Percentiles rank a stretch among this genome's conserved stretches.
These are phyloP conservation scores for Eubucco bourcierii DNA, from an alignment of 2,113 vertebrate genomes.

Conservation along the genomic window DNA sequence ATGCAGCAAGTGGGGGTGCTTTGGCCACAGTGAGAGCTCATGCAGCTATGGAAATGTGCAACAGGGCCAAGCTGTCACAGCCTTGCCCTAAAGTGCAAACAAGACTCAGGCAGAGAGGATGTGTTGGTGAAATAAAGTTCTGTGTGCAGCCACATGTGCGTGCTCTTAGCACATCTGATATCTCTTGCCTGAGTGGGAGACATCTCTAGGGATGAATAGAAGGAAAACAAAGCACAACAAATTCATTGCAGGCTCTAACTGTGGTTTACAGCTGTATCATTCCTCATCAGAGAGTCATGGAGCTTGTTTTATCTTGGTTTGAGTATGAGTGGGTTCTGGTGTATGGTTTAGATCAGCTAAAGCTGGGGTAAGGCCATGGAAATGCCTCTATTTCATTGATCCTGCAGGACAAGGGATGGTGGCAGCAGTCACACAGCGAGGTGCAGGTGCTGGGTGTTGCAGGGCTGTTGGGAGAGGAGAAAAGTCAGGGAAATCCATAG, in stretches of 20 bases:
- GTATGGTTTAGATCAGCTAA: not conserved
- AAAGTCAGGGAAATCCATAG: not conserved
- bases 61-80: not conserved
- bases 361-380: not conserved
- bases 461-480: not conserved
- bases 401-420: not conserved
- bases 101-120: not conserved
- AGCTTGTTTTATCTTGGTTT: not conserved
- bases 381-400: not conserved
- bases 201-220: not conserved
- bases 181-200: not conserved
- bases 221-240: not conserved
- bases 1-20: not conserved
- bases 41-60: not conserved
- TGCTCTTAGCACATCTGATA: not conserved
- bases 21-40: accelerated
- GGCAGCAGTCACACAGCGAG: not conserved
- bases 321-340: not conserved
- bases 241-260: not conserved
- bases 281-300: not conserved
- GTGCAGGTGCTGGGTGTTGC: not conserved
- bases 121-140: not conserved
- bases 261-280: not conserved
- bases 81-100: not conserved
- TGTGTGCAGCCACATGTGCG: not conserved